phyloP scores from a whole-genome alignment of 2,797 vertebrate genomes.

The Eptatretus atami region DNA sequence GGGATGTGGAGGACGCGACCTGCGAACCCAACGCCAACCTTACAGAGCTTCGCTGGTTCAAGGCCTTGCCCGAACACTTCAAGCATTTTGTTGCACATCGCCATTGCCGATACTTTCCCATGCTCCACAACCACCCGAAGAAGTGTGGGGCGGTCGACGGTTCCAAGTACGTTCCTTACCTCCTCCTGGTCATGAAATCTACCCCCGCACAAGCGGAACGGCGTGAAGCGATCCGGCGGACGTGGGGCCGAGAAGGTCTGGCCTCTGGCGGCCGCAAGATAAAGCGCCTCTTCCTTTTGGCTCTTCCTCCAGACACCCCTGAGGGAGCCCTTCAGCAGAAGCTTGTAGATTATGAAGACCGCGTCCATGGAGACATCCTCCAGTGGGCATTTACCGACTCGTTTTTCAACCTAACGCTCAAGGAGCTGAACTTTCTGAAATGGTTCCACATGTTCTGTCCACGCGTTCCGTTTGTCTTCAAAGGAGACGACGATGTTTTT shows the following conservation, averaged over 20 bases:
- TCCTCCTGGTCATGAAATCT: slow-evolving; percentile 65
- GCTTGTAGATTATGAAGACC: slow-evolving; percentile 57
- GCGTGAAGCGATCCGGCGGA: slow-evolving; percentile 53
- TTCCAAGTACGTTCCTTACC: slow-evolving; percentile 15
- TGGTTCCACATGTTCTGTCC: slow-evolving; percentile 69
- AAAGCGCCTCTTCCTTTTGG: slow-evolving; percentile 36
- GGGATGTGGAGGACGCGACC: too few relatives aligned
- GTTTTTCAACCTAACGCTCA: slow-evolving; percentile 92
- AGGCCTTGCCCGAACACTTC: background rate
- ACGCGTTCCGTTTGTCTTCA: slow-evolving; percentile 35
- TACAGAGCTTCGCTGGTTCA: too few relatives aligned
- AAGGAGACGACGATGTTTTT: slow-evolving; percentile 71
- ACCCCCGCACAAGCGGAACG: slow-evolving; percentile 56
- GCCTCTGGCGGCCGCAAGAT: slow-evolving; percentile 16
- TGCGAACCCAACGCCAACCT: too few relatives aligned
- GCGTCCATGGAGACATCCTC: slow-evolving; percentile 50
- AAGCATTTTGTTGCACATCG: slow-evolving; percentile 46
- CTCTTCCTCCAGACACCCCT: slow-evolving; percentile 33
- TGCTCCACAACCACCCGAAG: slow-evolving; percentile 52
- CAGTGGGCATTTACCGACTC: slow-evolving; percentile 85
- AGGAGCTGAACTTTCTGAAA: slow-evolving; percentile 70
- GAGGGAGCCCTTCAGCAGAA: slow-evolving; percentile 49
- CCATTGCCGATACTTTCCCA: slow-evolving; percentile 69
- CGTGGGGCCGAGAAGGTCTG: slow-evolving; percentile 41
- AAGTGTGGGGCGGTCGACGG: slow-evolving; percentile 20